Evolutionary conservation across 2,888 invertebrate species (phyloP), one percentile per base, ranked within the genome.

Genomic region (Ochlodes sylvanus): DNA sequence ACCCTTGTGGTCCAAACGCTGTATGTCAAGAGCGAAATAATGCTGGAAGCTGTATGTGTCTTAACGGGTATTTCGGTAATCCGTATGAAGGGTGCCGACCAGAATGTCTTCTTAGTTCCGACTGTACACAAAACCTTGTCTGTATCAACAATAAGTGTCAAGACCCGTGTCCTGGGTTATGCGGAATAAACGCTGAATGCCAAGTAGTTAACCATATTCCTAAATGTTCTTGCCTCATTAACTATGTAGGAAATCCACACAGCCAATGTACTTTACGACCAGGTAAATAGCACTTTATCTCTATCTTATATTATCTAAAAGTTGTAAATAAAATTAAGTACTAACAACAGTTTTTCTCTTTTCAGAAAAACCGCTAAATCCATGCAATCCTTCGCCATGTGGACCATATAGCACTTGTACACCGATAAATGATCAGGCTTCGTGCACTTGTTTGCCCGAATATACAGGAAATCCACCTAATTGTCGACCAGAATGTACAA

Each of bases 401-500:
- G 97, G 97, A 34, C 94, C 95, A n/a, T 95, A 96, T 81, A 95
- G 96, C 70, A 91, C 94, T 73, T 97, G 97, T 79, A 94, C 94
- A 70, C 94, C 94, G 71, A 83, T 92, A 21, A 95, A 95, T 73
- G 92, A 94, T 63, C 94, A 95, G 77, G 96, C 96, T 2, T 92
- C 95, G 12, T 97, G 97, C 79, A 94, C 95, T 1, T 97, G 97
- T 75, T 84, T 95, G 68, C 90, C 95, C 17, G 94, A 95, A 70
- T 97, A 95, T 77, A 91, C 95, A 44, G 97, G 98, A 15, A 95
- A 94, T 78, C 97, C 98, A 70, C 95, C 96, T 41, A 95, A 95
- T 47, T 97, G 97, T 79, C 92, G 96, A 75, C 97, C 97, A 0
- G 97, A 97, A 89, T 97, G 97, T 83, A 94, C 96, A 10, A 95